Conservation (phyloP, 2,888 invertebrate genomes). For the Plebejus anna region DNA sequence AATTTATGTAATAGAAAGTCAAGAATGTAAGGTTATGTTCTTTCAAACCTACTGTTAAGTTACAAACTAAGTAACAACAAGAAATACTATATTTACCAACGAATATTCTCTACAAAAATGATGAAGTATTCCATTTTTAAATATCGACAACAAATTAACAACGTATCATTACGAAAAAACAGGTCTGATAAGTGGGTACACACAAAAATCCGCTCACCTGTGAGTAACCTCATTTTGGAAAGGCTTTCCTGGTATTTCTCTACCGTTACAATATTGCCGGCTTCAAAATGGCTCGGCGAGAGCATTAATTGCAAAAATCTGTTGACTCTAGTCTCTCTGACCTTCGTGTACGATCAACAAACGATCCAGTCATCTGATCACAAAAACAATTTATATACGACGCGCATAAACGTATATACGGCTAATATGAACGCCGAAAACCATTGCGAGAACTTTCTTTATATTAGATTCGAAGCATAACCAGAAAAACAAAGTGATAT, state of each 20-base stretch:
- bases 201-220: conserved; percentile 47
- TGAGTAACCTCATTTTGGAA: conserved; percentile 50
- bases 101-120: conserved; percentile 5
- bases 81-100: background rate
- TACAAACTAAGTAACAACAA: background rate
- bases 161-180: conserved; percentile 36
- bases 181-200: conserved; percentile 40
- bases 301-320: conserved; percentile 44
- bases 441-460: conserved; percentile 59
- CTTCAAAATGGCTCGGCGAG: conserved; percentile 38
- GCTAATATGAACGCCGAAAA: conserved; percentile 43
- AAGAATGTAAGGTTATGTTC: conserved; percentile 9
- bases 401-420: conserved; percentile 40
- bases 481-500: conserved; percentile 58
- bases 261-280: conserved; percentile 36
- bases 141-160: conserved; percentile 26
- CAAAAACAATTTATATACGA: conserved; percentile 52
- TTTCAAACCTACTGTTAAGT: background rate
- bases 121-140: conserved; percentile 9
- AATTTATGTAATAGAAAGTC: conserved; percentile 10
- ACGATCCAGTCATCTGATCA: conserved; percentile 57
- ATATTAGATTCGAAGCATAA: conserved; percentile 53
- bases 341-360: conserved; percentile 55
- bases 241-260: conserved; percentile 43
- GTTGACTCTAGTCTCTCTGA: conserved; percentile 49